Evolutionary conservation across 2,888 invertebrate species (phyloP).

Genomic region (Drosophila nr. perissopoda): DNA sequence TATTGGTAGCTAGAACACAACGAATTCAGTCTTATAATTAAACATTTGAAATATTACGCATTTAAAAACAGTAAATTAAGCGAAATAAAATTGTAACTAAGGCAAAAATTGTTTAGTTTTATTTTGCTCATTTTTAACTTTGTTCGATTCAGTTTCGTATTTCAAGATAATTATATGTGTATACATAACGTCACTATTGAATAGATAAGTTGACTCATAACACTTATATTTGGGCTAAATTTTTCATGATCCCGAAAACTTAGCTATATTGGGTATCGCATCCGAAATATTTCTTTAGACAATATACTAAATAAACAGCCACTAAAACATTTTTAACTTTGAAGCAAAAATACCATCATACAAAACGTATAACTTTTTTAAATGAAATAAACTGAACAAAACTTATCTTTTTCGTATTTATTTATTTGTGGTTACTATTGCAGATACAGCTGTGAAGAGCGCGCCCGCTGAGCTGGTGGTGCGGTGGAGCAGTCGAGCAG

Average conservation of each 20-base stretch:
- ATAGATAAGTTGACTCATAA: neutral
- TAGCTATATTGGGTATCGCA: neutral
- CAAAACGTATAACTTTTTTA: neutral
- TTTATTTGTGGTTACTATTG: slow-evolving; percentile 8
- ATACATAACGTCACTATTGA: neutral
- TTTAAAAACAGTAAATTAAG: neutral
- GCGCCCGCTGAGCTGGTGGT: slow-evolving; percentile 3
- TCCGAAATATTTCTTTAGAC: neutral
- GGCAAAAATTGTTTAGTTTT: neutral
- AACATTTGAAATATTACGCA: neutral
- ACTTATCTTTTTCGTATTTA: neutral
- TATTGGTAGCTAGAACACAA: neutral
- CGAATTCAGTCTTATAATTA: neutral
- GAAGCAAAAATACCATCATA: neutral
- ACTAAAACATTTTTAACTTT: neutral
- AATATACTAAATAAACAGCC: neutral
- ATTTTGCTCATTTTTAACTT: neutral
- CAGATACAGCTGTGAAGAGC: slow-evolving; percentile 19
- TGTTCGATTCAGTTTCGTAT: neutral
- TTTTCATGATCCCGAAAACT: neutral
- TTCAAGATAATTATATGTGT: neutral
- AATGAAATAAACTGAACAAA: neutral
- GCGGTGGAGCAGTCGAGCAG: slow-evolving; percentile 4
- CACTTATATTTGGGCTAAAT: neutral
- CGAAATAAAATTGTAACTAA: neutral